These are phyloP conservation scores for Parazoanthus darwini DNA, from an alignment of 92 coral and sea anemone species.

Conservation along the genomic window DNA sequence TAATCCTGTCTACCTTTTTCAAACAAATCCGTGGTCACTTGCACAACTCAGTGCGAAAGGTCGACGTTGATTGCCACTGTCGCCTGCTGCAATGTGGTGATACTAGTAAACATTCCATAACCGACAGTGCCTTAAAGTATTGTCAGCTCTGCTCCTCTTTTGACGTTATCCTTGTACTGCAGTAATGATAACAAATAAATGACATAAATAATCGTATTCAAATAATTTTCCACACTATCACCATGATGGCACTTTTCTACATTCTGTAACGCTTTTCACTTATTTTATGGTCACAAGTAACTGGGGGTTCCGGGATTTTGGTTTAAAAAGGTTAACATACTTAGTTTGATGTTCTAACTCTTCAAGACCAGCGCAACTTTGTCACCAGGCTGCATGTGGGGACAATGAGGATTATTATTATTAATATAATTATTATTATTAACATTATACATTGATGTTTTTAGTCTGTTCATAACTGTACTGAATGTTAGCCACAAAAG, in stretches of 20 bases:
- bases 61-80: neutral
- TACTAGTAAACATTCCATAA: conserved; percentile 24
- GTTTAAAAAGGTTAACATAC: no score
- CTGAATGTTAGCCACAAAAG: neutral
- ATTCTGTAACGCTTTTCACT: neutral
- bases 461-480: neutral
- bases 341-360: neutral
- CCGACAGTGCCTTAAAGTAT: conserved; percentile 19
- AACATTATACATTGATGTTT: neutral
- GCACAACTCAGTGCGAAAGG: neutral
- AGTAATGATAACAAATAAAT: conserved; percentile 9
- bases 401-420: no score
- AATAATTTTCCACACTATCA: neutral
- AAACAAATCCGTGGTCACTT: neutral
- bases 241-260: neutral
- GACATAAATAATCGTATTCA: neutral
- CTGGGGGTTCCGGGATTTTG: no score
- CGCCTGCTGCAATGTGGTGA: neutral
- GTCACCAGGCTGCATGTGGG: neutral
- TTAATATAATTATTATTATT: no score
- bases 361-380: neutral
- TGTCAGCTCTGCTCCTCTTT: conserved; percentile 28
- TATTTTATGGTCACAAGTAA: neutral
- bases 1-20: no score
- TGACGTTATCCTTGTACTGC: conserved; percentile 36